Conservation (phyloP, 2,797 vertebrate species). For the Gila robusta region DNA sequence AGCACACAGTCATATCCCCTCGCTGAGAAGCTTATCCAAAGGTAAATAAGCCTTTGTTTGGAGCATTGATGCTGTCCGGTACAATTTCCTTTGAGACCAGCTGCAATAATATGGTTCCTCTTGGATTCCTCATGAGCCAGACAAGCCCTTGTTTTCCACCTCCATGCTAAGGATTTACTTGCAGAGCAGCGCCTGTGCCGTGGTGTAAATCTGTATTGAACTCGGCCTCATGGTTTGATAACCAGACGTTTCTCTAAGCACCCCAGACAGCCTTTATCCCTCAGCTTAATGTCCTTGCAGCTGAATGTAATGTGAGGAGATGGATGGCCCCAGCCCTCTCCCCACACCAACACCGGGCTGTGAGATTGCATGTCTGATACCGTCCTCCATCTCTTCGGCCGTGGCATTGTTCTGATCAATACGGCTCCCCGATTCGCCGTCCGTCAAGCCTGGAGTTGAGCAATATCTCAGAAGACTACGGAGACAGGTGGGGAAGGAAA, state of each 20-base stretch:
- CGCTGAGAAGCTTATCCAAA: slow-evolving; percentile 33
- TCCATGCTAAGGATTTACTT: slow-evolving; percentile 52
- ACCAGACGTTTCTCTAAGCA: slow-evolving; percentile 78
- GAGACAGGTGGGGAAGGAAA: slow-evolving; percentile 69
- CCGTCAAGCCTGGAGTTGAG: slow-evolving; percentile 75
- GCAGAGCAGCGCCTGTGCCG: slow-evolving; percentile 36
- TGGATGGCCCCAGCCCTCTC: slow-evolving; percentile 76
- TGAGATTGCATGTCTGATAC: slow-evolving; percentile 81
- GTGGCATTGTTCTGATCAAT: slow-evolving; percentile 80
- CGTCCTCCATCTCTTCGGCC: slow-evolving; percentile 78
- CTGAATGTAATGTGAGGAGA: slow-evolving; percentile 81
- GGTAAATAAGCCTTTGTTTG: slow-evolving; percentile 40
- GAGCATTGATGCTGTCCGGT: slow-evolving; percentile 11
- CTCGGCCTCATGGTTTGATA: slow-evolving; percentile 63
- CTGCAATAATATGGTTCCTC: slow-evolving; percentile 36
- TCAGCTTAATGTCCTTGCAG: slow-evolving; percentile 80
- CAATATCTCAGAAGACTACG: slow-evolving; percentile 73
- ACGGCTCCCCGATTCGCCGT: slow-evolving; percentile 72
- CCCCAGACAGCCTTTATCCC: slow-evolving; percentile 80
- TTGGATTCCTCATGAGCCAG: slow-evolving; percentile 36
- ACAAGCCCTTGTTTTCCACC: slow-evolving; percentile 43
- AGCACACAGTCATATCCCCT: slow-evolving; percentile 24
- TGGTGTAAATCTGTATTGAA: slow-evolving; percentile 61
- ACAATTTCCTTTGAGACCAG: slow-evolving; percentile 33
- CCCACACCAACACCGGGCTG: slow-evolving; percentile 70